Conservation (phyloP, 2,797 vertebrate species). For the Pangasius macronema region DNA sequence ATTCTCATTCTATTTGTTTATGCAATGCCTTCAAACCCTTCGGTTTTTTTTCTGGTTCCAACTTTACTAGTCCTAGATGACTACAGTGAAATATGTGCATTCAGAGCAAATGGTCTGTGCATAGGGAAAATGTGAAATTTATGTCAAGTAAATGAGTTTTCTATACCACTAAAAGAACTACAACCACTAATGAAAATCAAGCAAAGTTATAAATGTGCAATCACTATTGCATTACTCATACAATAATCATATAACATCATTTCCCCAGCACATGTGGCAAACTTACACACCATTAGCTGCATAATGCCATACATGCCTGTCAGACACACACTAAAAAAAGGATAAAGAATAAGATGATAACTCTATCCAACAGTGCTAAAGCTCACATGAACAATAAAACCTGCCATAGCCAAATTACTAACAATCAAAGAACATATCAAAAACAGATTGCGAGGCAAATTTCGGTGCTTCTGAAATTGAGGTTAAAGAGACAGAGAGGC, state of each 20-base stretch:
- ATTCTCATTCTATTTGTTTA: constrained; percentile 6
- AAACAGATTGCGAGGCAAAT: constrained; percentile 27
- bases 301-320: constrained; percentile 30
- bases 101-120: not conserved
- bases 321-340: constrained; percentile 21
- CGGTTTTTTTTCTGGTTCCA: not conserved
- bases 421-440: constrained; percentile 45
- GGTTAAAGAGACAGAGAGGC: constrained; percentile 35
- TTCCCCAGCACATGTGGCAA: constrained; percentile 34
- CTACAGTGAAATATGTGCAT: not conserved
- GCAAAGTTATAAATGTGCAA: not conserved
- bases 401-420: constrained; percentile 7
- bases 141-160: not conserved
- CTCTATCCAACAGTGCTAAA: not conserved
- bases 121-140: not conserved
- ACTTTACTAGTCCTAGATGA: constrained; percentile 10
- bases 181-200: constrained; percentile 1
- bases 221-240: not conserved
- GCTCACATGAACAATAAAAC: not conserved
- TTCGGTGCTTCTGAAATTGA: constrained; percentile 28
- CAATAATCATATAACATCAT: constrained; percentile 14
- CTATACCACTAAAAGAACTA: not conserved
- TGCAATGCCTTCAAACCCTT: not conserved
- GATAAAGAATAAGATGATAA: constrained; percentile 48
- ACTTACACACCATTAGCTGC: not conserved